These are phyloP conservation scores for Cercopithecus mona DNA, from an alignment of 2,113 vertebrate species.

Conservation along the genomic window DNA sequence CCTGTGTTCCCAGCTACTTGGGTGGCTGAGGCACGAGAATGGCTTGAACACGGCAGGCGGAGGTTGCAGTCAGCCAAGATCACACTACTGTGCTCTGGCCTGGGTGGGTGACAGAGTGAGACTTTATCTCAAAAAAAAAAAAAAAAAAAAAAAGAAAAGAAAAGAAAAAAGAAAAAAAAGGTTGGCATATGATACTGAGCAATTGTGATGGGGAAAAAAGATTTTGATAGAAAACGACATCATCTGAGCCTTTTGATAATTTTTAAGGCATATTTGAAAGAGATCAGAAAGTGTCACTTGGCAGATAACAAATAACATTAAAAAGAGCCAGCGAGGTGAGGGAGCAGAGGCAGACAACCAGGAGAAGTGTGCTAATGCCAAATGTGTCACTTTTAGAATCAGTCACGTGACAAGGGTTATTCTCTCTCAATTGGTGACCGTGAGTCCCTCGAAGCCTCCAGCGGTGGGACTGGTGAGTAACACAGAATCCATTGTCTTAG, in stretches of 20 bases:
- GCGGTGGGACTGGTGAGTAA: background rate
- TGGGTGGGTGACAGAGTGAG: too few relatives aligned
- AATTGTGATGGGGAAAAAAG: background rate
- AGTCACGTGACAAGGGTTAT: background rate
- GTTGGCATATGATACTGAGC: background rate
- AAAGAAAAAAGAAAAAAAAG: background rate
- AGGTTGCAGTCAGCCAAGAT: too few relatives aligned
- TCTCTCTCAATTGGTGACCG: background rate
- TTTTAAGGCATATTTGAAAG: background rate
- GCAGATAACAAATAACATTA: background rate
- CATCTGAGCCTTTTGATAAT: background rate
- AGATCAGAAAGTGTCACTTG: constrained; percentile 14
- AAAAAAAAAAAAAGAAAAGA: background rate
- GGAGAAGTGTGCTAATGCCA: background rate
- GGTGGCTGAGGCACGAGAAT: too few relatives aligned
- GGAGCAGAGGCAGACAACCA: background rate
- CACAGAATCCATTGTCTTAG: background rate
- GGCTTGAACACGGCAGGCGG: too few relatives aligned
- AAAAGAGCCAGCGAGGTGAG: background rate
- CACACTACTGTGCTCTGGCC: too few relatives aligned
- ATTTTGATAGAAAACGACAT: background rate
- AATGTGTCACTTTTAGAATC: background rate
- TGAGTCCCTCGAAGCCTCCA: background rate
- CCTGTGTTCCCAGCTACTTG: too few relatives aligned
- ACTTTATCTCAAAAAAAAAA: too few relatives aligned